Percentiles rank a stretch among this genome's conserved stretches.
These are phyloP conservation scores for Chymomyza fuscimana DNA, from an alignment of 2,888 invertebrate genomes.

Conservation along the genomic window DNA sequence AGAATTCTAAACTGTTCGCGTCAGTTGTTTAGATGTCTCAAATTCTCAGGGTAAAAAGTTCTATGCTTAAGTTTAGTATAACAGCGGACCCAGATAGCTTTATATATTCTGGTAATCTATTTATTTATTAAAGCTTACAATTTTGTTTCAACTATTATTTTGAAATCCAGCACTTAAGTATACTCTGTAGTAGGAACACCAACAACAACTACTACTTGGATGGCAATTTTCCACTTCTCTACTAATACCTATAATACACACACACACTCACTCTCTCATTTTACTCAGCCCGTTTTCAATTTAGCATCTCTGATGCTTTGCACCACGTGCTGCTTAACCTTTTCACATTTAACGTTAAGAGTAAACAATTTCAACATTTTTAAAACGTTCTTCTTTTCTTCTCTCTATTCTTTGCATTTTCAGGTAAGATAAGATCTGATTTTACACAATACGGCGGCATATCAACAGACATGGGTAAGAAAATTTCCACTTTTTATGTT, in stretches of 20 bases:
- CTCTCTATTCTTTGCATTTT: slow-evolving; percentile 55
- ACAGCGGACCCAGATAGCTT: neutral
- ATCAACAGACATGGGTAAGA: slow-evolving; percentile 79
- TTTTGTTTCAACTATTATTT: neutral
- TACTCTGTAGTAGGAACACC: neutral
- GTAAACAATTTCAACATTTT: slow-evolving; percentile 55
- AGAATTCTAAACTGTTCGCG: too few species aligned
- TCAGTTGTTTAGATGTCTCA: too few species aligned
- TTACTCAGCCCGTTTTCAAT: neutral
- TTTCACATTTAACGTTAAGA: slow-evolving; percentile 1
- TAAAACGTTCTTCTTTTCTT: slow-evolving; percentile 59
- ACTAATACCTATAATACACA: neutral
- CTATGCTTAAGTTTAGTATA: too few species aligned
- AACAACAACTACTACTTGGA: slow-evolving; percentile 13
- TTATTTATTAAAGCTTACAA: too few species aligned
- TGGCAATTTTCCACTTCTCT: neutral
- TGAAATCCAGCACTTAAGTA: neutral
- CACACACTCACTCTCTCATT: neutral
- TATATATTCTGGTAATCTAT: neutral
- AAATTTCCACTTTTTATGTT: slow-evolving; percentile 75
- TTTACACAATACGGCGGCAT: slow-evolving; percentile 79
- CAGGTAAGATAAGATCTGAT: slow-evolving; percentile 79
- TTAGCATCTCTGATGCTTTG: neutral
- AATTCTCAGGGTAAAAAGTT: too few species aligned
- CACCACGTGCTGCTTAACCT: slow-evolving; percentile 3